phyloP scores from a whole-genome alignment of 2,888 invertebrate species.

The Osedax frankpressi region DNA sequence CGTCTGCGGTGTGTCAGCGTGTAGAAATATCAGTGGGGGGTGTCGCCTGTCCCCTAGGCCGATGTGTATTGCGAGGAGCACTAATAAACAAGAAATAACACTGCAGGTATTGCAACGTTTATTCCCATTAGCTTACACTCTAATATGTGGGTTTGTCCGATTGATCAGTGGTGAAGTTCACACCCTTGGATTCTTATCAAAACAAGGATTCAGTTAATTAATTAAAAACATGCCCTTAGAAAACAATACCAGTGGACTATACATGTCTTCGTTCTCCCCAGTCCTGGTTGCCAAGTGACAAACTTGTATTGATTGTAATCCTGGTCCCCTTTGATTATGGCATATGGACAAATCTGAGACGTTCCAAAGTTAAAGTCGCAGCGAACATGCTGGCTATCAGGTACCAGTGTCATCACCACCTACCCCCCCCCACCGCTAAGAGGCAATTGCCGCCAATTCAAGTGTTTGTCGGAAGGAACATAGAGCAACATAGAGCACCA shows the following conservation, averaged over 20 bases:
- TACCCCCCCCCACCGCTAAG: background rate
- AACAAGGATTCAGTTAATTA: background rate
- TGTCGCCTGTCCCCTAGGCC: conserved; percentile 1
- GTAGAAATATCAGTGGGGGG: background rate
- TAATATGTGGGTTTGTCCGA: conserved; percentile 1
- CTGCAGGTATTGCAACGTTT: background rate
- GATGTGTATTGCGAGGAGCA: background rate
- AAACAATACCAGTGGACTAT: background rate
- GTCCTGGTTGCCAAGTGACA: background rate
- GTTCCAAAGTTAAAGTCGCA: conserved; percentile 3
- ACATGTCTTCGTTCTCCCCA: conserved; percentile 1
- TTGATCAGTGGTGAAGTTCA: background rate
- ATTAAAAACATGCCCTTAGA: background rate
- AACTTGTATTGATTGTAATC: conserved; percentile 2
- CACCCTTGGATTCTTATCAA: background rate
- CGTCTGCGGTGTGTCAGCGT: background rate
- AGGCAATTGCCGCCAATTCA: conserved; percentile 3
- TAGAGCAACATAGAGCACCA: background rate
- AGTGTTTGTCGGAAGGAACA: background rate
- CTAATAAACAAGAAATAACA: conserved; percentile 4
- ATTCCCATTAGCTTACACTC: background rate
- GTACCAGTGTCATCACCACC: background rate
- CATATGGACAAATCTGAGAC: background rate
- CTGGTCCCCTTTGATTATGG: background rate
- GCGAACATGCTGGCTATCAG: conserved; percentile 8